phyloP scores from a whole-genome alignment of 23 tunicate genomes.

The Oikopleura albicans region DNA sequence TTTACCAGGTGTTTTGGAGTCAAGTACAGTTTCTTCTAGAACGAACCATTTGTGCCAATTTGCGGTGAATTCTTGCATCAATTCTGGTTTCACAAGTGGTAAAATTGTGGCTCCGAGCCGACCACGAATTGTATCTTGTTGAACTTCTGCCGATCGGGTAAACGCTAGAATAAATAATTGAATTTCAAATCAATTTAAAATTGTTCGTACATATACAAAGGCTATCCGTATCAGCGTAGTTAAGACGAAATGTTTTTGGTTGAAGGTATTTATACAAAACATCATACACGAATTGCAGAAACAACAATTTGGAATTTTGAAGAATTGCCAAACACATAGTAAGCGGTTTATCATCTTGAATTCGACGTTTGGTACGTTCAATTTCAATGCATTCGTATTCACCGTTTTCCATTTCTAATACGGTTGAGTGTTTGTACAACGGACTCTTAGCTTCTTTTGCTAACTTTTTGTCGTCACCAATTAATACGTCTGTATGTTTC shows the following conservation, averaged over 20 bases:
- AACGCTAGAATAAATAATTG: not conserved
- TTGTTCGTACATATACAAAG: not conserved
- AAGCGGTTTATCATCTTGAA: not conserved
- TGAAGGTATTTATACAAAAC: not conserved
- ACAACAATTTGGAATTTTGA: not conserved
- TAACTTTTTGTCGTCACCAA: not conserved
- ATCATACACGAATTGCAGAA: not conserved
- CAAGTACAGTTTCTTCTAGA: not conserved
- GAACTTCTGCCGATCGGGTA: not conserved
- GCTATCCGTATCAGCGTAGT: not conserved
- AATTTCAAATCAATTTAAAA: too few species aligned
- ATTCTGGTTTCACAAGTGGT: not conserved
- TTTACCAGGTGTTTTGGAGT: not conserved
- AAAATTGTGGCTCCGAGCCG: not conserved
- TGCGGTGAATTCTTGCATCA: not conserved
- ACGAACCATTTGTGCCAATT: slow-evolving; percentile 5
- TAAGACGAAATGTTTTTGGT: not conserved
- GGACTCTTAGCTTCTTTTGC: not conserved
- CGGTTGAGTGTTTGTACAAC: not conserved
- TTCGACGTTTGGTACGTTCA: not conserved
- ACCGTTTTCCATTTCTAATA: not conserved
- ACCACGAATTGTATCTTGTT: not conserved
- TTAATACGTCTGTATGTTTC: not conserved
- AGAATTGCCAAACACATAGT: not conserved
- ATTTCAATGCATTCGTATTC: not conserved